Evolutionary conservation across 2,113 vertebrate species (phyloP), one percentile per base, ranked within the genome.

Genomic region (Pheucticus melanocephalus): DNA sequence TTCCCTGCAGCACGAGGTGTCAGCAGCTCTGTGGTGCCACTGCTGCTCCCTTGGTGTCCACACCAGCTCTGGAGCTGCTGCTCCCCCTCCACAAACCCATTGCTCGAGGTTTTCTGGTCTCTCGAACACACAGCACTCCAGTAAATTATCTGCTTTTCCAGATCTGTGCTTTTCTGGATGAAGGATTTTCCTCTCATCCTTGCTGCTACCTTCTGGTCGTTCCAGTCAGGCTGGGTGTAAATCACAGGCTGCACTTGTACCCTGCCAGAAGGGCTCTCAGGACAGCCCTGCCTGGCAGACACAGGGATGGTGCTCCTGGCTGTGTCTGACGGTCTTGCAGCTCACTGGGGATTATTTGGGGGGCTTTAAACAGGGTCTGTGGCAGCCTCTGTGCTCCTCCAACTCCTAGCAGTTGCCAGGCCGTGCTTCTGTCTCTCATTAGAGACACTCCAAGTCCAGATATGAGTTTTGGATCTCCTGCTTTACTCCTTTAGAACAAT

Each of bases 271-370:
- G 40, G 2, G 50, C 42, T 37, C 22, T 24, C 31, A 53, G 63
- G 30, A 27, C 27, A 42, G 65, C 21, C 23, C 39, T 33, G 50
- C 1, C 63, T 51, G 59, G 45, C 57, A 31, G 10, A 18, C 50
- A 18, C 27, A 18, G 24, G 14, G 30, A 0, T 0, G 23, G 47
- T 15, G 3, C 3, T 42, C 0, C 30, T 80, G 7, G 2, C 33
- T 11, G 27, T 3, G 2, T 77, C 45, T 2, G 10, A 6, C 0
- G 28, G 8, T 56, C 64, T 8, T 12, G 37, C 4, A 6, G 90
- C 47, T 57, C 19, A 0, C 2, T 51, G 16, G 25, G 60, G 27
- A 8, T 64, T 10, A 14, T 53, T 66, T 5, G 28, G 12, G 59
- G 42, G 53, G 15, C 27, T 56, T 21, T 42, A 30, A 45, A 3